phyloP scores from a whole-genome alignment of 2,797 vertebrate species.

The Pampus argenteus region DNA sequence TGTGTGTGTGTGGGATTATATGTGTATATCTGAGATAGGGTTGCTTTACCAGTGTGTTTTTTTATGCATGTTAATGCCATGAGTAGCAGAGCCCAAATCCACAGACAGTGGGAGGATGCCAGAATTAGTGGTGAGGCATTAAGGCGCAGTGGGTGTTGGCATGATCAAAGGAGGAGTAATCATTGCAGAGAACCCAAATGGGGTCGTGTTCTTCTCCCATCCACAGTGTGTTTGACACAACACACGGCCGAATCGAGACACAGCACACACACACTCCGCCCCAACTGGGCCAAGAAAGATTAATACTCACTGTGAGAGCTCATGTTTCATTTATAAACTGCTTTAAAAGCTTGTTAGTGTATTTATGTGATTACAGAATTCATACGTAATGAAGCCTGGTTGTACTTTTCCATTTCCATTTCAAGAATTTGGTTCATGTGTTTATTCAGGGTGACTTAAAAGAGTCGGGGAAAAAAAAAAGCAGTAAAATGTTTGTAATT shows the following conservation, averaged over 20 bases:
- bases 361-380: conserved; percentile 67
- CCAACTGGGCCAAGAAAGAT: conserved; percentile 54
- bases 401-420: conserved; percentile 55
- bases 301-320: conserved; percentile 54
- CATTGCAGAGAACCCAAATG: conserved; percentile 52
- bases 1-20: conserved; percentile 53
- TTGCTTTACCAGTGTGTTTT: conserved; percentile 39
- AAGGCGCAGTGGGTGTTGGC: conserved; percentile 59
- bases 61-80: conserved; percentile 47
- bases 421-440: conserved; percentile 35
- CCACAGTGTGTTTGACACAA: conserved; percentile 43
- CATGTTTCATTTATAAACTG: conserved; percentile 72
- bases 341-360: conserved; percentile 71
- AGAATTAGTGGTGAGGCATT: conserved; percentile 74
- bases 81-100: conserved; percentile 54
- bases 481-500: conserved; percentile 10
- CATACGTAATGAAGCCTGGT: conserved; percentile 46
- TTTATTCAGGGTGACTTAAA: conserved; percentile 43
- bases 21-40: conserved; percentile 49
- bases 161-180: conserved; percentile 77
- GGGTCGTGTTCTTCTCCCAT: conserved; percentile 56
- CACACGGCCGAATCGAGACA: conserved; percentile 12
- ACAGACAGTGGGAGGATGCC: conserved; percentile 56
- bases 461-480: conserved; percentile 24
- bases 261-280: conserved; percentile 32